Evolutionary conservation across 92 coral and sea anemone species (phyloP).

Genomic region (Porites divaricata): DNA sequence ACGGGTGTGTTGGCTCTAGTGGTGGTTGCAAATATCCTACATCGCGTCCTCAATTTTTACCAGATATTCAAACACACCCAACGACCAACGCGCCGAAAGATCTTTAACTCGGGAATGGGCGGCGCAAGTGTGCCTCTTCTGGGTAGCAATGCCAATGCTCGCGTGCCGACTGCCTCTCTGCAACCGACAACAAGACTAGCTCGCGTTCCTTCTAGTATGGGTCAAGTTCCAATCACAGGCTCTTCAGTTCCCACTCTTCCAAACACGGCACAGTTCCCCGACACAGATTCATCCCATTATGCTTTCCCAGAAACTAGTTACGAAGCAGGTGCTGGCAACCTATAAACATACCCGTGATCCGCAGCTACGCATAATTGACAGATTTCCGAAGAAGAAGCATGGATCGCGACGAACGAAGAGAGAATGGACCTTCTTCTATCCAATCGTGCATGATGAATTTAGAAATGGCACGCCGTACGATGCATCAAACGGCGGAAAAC

Average conservation of each 20-base stretch:
- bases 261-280: background rate
- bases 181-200: background rate
- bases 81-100: conserved; percentile 1
- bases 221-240: background rate
- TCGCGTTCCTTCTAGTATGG: background rate
- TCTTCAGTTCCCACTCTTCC: background rate
- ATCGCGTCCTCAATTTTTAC: background rate
- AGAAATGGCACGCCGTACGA: too few species aligned
- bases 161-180: background rate
- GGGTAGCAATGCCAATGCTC: background rate
- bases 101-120: background rate
- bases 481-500: too few species aligned
- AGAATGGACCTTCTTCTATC: too few species aligned
- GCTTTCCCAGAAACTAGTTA: background rate
- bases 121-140: background rate
- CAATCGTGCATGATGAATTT: too few species aligned
- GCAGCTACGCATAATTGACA: too few species aligned
- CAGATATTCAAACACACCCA: conserved; percentile 1
- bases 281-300: background rate
- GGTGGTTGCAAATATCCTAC: background rate
- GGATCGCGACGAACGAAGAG: too few species aligned
- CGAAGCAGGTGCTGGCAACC: too few species aligned
- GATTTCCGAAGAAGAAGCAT: too few species aligned
- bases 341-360: too few species aligned
- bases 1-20: background rate